Evolutionary conservation across 2,113 vertebrate species (phyloP), one percentile per base, ranked within the genome.

Genomic region (Mandrillus leucophaeus): DNA sequence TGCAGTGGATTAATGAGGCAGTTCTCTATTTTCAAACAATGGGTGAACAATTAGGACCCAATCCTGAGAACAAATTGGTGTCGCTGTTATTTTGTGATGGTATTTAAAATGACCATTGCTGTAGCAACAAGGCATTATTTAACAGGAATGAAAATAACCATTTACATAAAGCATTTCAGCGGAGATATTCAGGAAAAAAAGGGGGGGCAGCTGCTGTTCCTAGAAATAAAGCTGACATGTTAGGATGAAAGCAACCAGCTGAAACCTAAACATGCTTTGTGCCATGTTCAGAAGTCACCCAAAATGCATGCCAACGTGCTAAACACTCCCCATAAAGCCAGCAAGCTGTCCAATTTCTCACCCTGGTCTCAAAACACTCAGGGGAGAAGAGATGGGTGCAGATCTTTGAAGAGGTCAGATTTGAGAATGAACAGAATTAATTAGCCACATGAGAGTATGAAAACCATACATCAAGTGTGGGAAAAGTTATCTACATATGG

Each of bases 171-270:
- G 91, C 73, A 40, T 88, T 95, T 85, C 83, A 68, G 88, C 6
- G 4, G 45, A 81, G 83, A 88, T 50, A 89, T 64, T 43, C 12
- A 7, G 76, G 57, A 11, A 12, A 40, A 0, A 10, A 16, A 55
- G 43, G 76, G 38, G 68, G 43, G 84, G 87, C 95, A 96, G 96
- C 88, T 96, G 87, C 90, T 90, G 52, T 81, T 93, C 96, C 84
- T 90, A 83, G 94, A 97, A 93, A 96, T 88, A 94, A 97, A 96
- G 68, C 78, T 81, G 76, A 96, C 83, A 88, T 88, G 95, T 90
- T 88, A 72, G 66, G 88, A 92, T 23, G 40, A 93, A 92, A 94
- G 93, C 87, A 72, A 91, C 95, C 90, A 66, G 83, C 93, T 96
- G 72, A 96, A 97, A 81, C 70, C 89, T 48, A 79, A 64, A 72